These are phyloP conservation scores for Drosophila algonquin DNA, from an alignment of 2,888 invertebrate genomes.

Conservation along the genomic window DNA sequence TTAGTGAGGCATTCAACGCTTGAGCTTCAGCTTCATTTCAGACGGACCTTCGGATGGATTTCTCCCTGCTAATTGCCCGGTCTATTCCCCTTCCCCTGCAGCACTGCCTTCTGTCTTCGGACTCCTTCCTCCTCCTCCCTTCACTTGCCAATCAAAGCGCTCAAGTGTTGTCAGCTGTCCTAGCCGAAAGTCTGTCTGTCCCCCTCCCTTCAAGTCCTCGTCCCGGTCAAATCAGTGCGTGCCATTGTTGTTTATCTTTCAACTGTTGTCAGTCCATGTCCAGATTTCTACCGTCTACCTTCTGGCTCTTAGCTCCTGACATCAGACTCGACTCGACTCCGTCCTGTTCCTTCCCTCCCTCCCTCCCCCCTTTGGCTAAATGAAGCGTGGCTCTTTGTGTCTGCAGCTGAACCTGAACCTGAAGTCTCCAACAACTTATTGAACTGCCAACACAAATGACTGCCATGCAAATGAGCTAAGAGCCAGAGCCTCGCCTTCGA, in stretches of 20 bases:
- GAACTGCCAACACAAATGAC: slow-evolving; percentile 45
- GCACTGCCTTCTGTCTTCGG: not conserved
- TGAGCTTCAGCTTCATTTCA: slow-evolving; percentile 45
- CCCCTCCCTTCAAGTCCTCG: slow-evolving; percentile 9
- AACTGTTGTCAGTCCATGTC: slow-evolving; percentile 29
- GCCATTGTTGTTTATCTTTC: slow-evolving; percentile 75
- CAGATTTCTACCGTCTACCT: not conserved
- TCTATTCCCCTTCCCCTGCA: slow-evolving; percentile 18
- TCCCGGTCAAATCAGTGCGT: slow-evolving; percentile 69
- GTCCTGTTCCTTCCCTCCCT: not conserved
- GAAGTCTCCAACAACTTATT: slow-evolving; percentile 58
- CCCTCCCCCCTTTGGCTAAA: slow-evolving; percentile 39
- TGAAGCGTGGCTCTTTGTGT: slow-evolving; percentile 63
- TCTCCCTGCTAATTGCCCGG: slow-evolving; percentile 69
- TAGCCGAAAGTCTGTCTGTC: slow-evolving; percentile 33
- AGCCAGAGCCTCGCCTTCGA: slow-evolving; percentile 28
- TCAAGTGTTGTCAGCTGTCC: slow-evolving; percentile 60
- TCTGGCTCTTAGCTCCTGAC: slow-evolving; percentile 3
- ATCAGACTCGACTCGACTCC: not conserved
- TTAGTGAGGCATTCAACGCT: slow-evolving; percentile 74
- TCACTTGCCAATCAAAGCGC: slow-evolving; percentile 66
- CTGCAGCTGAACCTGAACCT: slow-evolving; percentile 49
- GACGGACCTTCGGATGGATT: slow-evolving; percentile 41
- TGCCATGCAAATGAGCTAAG: slow-evolving; percentile 63
- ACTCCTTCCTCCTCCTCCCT: slow-evolving; percentile 17